Evolutionary conservation across 2,888 invertebrate species (phyloP), one percentile per base, ranked within the genome.

Genomic region (Lithophane socia): DNA sequence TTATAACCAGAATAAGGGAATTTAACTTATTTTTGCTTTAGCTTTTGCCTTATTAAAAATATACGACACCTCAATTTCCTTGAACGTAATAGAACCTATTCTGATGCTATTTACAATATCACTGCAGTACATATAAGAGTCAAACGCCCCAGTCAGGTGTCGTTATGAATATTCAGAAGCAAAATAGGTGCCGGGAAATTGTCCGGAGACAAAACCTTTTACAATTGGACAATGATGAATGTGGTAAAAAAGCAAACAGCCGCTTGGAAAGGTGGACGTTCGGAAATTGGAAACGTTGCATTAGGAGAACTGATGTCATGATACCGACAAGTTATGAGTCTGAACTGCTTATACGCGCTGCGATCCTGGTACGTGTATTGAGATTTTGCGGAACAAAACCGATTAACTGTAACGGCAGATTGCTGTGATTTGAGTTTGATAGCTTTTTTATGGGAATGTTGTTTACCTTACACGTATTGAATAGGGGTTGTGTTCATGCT

Each of bases 281-380:
- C 94, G 95, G 96, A 96, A 96, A 96, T 96, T 96, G 96, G 95
- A 95, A 95, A 93, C 91, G 93, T 90, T 92, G 92, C 93, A 95
- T 95, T 95, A 95, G 93, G 88, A 87, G 90, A 90, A 90, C 90
- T 91, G 91, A 88, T 88, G 92, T 93, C 92, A 89, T 88, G 94
- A 94, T 94, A 94, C 89, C 91, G 92, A 92, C 92, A 94, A 95
- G 93, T 95, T 95, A 95, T 93, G 94, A 92, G 90, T 83, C 88
- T 88, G 91, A 88, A 91, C 87, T 88, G 86, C 85, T 83, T 84
- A 85, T 75, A 86, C 72, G 64, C 64, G 21, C 71, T 86, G 75
- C 75, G 78, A 86, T 88, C 84, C 86, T 85, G 75, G 84, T 79
- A 74, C 80, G 70, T 68, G 75, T 84, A 89, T 88, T 82, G 83